Percentiles rank a stretch among this genome's conserved stretches.
These are phyloP conservation scores for Liopterus haemorrhoidalis DNA, from an alignment of 2,888 invertebrate species.

Conservation along the genomic window DNA sequence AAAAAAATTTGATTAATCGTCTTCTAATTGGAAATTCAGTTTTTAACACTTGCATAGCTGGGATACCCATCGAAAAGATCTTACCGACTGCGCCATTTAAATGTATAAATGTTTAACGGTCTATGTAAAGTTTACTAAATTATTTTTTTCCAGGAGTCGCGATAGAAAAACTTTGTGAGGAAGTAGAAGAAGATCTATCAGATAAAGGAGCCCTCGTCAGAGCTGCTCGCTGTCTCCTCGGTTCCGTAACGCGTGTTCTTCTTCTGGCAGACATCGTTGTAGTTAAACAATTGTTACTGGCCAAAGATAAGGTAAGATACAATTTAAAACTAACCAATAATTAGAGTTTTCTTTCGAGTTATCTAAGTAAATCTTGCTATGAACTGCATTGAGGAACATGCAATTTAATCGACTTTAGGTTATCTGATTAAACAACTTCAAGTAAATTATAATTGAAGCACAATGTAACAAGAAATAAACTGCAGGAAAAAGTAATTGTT, in stretches of 20 bases:
- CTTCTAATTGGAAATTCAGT: too few relatives aligned
- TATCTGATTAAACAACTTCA: too few relatives aligned
- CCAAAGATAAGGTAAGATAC: constrained; percentile 82
- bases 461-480: too few relatives aligned
- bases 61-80: neutral
- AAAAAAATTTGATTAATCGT: too few relatives aligned
- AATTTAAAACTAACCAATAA: neutral
- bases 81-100: neutral
- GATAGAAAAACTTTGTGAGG: constrained; percentile 86
- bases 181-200: constrained; percentile 53
- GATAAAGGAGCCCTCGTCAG: constrained; percentile 73
- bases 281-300: constrained; percentile 89
- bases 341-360: neutral
- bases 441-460: too few relatives aligned
- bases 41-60: neutral
- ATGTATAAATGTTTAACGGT: neutral
- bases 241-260: constrained; percentile 91
- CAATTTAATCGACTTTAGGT: too few relatives aligned
- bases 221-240: constrained; percentile 87
- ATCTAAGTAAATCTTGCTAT: neutral
- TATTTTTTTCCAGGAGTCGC: constrained; percentile 63
- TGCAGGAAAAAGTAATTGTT: too few relatives aligned
- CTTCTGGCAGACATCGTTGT: constrained; percentile 96
- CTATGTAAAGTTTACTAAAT: neutral
- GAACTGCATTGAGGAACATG: neutral